Evolutionary conservation across 2,113 vertebrate species (phyloP), one percentile per base, ranked within the genome.

Genomic region (Marcusenius ussheri): DNA sequence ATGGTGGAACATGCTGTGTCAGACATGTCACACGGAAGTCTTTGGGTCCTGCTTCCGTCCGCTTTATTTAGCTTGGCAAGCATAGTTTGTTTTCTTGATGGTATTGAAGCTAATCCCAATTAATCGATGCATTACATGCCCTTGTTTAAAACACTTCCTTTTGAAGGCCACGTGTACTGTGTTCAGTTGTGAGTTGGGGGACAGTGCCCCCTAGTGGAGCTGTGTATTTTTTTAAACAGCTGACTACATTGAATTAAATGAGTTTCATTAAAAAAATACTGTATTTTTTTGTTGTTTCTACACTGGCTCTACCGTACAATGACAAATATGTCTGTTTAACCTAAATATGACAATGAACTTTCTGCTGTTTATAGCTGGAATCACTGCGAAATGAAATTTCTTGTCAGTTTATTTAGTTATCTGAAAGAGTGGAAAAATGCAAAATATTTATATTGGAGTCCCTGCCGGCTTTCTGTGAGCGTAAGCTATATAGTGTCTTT

Each of bases 371-470:
- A 91, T 93, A 92, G 93, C 93, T 94, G 92, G 93, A 90, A 94
- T 92, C 92, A 93, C 94, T 93, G 90, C 92, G 93, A 93, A 92
- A 93, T 90, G 5, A 24, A 87, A 83, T 46, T 87, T 91, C 77
- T 92, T 92, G 91, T 77, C 62, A 90, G 49, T 94, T 92, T 91
- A 80, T 93, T 93, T 92, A 94, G 92, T 94, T 91, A 15, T 87
- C 50, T 62, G 93, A 88, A 80, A 86, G 88, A 92, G 93, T 89
- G 91, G 92, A 91, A 93, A 95, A 94, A 95, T 94, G 94, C 95
- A 94, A 96, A 95, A 92, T 96, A 94, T 95, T 95, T 96, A 95
- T 96, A 94, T 94, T 93, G 91, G 90, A 91, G 93, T 96, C 95
- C 94, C 95, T 92, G 91, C 93, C 94, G 92, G 95, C 95, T 96